Evolutionary conservation across 2,797 vertebrate species (phyloP), one percentile per base, ranked within the genome.

Genomic region (Halcyon badia): DNA sequence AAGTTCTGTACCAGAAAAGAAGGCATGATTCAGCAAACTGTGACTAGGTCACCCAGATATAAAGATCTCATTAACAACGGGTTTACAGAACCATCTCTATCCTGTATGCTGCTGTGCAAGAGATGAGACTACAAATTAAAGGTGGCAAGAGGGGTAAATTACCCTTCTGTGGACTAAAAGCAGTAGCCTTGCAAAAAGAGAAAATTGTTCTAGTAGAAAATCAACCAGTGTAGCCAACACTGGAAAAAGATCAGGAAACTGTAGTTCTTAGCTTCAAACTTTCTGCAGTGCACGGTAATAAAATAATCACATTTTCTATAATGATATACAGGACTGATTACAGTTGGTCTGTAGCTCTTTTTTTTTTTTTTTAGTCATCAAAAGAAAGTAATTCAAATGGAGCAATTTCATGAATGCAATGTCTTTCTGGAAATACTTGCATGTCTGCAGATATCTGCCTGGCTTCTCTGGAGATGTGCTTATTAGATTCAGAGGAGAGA

Each of bases 401-500:
- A 92, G 51, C 21, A 65, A 68, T 69, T 90, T 91, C 71, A 85
- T 35, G 72, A 78, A 62, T 83, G 39, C 22, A 24, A 33, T 48
- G 15, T 54, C 68, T 81, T 80, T 11, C 37, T 89, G n/a, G 57
- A 92, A 91, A 75, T 78, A 84, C 80, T 41, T 68, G 60, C 10
- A 7, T 37, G 52, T 76, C 71, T 94, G 83, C 28, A 91, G 68
- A 57, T 62, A 81, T 37, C 49, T 89, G 51, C 16, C 33, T 84
- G 68, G 60, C 35, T 94, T 94, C 37, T 77, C 64, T 77, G 82
- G 48, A 87, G 78, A 75, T 78, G n/a, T 48, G 39, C 44, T 83
- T 87, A 85, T 52, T 85, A 69, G 57, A 89, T 94, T 81, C 68
- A 87, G 37, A 89, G 46, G 19, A 83, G 14, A 87, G 41, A 78